phyloP scores from a whole-genome alignment of 2,113 vertebrate species.

The Percopsis transmontana region DNA sequence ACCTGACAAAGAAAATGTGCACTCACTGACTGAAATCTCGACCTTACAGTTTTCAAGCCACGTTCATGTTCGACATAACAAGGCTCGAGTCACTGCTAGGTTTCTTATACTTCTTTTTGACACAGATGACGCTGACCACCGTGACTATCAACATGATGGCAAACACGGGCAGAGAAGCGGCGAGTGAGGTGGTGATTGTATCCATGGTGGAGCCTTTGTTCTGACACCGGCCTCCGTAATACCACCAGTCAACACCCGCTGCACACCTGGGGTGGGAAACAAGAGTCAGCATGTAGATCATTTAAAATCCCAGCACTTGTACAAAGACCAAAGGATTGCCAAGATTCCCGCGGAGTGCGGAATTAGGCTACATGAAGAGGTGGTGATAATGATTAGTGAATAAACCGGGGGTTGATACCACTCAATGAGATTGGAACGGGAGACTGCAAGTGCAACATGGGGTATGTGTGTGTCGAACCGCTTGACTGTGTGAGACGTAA shows the following conservation, averaged over 20 bases:
- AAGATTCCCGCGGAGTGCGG: too few relatives aligned
- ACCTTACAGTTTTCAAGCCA: neutral
- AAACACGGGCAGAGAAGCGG: conserved; percentile 67
- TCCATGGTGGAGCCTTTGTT: conserved; percentile 75
- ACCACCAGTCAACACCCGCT: conserved; percentile 86
- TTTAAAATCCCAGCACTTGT: neutral
- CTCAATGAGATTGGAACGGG: too few relatives aligned
- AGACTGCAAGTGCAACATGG: too few relatives aligned
- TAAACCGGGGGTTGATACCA: too few relatives aligned
- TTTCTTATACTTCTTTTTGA: conserved; percentile 71
- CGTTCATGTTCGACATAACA: conserved; percentile 21
- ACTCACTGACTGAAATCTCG: too few relatives aligned
- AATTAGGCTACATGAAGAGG: neutral
- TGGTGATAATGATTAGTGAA: too few relatives aligned
- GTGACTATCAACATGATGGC: conserved; percentile 72
- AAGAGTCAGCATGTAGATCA: neutral
- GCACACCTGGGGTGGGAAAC: conserved; percentile 76
- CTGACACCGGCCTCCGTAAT: conserved; percentile 84
- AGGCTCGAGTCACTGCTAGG: accelerated
- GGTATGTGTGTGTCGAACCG: too few relatives aligned
- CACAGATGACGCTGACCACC: conserved; percentile 59
- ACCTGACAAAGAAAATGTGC: too few relatives aligned
- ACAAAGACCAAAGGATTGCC: neutral
- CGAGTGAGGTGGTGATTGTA: conserved; percentile 71
- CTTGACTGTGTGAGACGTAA: too few relatives aligned